Evolutionary conservation across 2,888 invertebrate genomes (phyloP), one percentile per base, ranked within the genome.

Genomic region (Drosophila differens): DNA sequence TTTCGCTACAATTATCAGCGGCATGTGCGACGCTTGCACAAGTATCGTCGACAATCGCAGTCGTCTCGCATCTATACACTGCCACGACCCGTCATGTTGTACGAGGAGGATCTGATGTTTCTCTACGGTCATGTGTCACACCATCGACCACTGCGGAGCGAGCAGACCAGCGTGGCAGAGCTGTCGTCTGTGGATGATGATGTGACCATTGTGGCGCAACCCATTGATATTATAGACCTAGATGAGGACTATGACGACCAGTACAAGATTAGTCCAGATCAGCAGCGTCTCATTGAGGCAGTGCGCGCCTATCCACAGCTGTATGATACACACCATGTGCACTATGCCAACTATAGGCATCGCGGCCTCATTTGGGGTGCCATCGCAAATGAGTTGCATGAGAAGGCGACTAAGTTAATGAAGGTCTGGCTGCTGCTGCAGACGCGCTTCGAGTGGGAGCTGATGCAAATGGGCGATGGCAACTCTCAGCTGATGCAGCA

Each of bases 331-430:
- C 16, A 33, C 4, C 68, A 83, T 66, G 35, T 41, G 0, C 51
- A 70, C 33, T 91, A 78, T 52, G 54, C 62, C 0, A 85, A 92
- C 58, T 76, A 85, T 54, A 71, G 78, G 0, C 81, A 91, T 28
- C 91, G 89, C n/a, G 91, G 92, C 3, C 66, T 81, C 30, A 87
- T 92, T 61, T 92, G 92, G 92, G 77, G 88, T 33, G 82, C 87
- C 49, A 90, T 92, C 19, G 77, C 91, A 0, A 88, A 82, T 35
- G 87, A 90, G 72, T 47, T 92, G n/a, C 60, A 61, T 0, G 91
- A 91, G 28, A 93, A 89, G 75, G 92, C 91, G n/a, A 91, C 92
- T 10, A 92, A 91, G 64, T 74, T 92, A 4, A 87, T 93, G 79
- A 91, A 89, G 60, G 66, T 52, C 6, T 93, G 93, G 92, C 63